Evolutionary conservation across 2,113 vertebrate genomes (phyloP), one percentile per base, ranked within the genome.

Genomic region (Mystacornis crossleyi): DNA sequence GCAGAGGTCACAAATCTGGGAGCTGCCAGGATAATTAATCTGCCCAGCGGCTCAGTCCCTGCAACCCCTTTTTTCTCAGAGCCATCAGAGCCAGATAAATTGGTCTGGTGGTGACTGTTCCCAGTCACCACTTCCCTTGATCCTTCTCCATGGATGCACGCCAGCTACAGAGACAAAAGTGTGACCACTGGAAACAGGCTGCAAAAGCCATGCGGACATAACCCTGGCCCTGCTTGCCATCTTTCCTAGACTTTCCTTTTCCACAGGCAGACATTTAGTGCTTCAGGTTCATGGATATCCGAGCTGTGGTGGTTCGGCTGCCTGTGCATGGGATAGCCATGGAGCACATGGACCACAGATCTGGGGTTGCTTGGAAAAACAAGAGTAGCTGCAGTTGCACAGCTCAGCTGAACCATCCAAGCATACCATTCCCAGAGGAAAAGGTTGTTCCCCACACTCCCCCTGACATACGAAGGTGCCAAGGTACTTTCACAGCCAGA

Each of bases 311-410:
- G 50, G 43, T 40, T 48, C 24, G 25, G 36, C 53, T 91, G 78
- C 40, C 40, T 25, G 7, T 48, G 20, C 23, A 12, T 0, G 0
- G 69, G 15, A 70, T 2, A 81, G 38, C 34, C 62, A 48, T 0
- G 9, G 21, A 89, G 28, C 34, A 62, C 51, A 19, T 0, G 0
- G 18, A 88, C 6, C 31, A 26, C 0, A 13, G n/a, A 51, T 11
- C 28, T 62, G 38, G 47, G 4, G 1, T 18, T 33, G 54, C 42
- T n/a, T 47, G 43, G 25, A 53, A 47, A 86, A 84, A 73, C 10
- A 34, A 77, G 20, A 38, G 42, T 20, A 74, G 43, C 11, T 45
- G 57, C 43, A 75, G 26, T 29, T 25, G 34, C 65, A 67, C 38
- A 28, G 73, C n/a, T 89, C 84, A 78, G 53, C 51, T 54, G 61